Evolutionary conservation across 2,797 vertebrate genomes (phyloP), one percentile per base, ranked within the genome.

Genomic region (Menidia menidia): DNA sequence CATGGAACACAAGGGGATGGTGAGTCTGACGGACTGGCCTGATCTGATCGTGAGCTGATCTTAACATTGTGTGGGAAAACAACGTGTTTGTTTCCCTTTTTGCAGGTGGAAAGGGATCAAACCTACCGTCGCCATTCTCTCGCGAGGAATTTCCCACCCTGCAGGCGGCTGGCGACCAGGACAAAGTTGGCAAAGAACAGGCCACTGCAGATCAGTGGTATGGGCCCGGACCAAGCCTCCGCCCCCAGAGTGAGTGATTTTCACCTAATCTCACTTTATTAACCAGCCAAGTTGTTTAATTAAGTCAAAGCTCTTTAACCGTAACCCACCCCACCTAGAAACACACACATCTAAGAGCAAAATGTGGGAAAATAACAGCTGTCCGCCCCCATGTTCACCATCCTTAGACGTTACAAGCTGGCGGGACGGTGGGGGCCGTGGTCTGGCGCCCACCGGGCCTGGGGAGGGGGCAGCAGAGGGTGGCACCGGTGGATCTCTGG

Each of bases 111-210:
- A 97, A 95, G 96, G 96, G 89, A 97, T 97, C 93, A 97, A 97
- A 89, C 96, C 96, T 94, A 97, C 97, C 88, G 89, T 97, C 96
- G 93, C 97, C 96, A 95, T 98, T 98, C 97, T 98, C 96, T 96
- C 96, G 96, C 93, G 97, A 98, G 97, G 97, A 98, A 97, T 98
- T 98, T 97, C 97, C 97, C 95, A 97, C 96, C 95, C 96, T 98
- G 95, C 96, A 97, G 95, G 96, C 97, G 90, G 97, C 96, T 96
- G 97, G 96, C 92, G 97, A 98, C 94, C 96, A 95, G 96, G 97
- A 97, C 96, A 97, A 91, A 94, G 95, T 91, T 97, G 96, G 95
- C 96, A 97, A 84, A 95, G 96, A 97, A 96, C 96, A 92, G 96
- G 96, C 91, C 96, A 96, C 94, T 97, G 94, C 95, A 95, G 97